These are phyloP conservation scores for Troides helena DNA, from an alignment of 2,888 invertebrate genomes.

Conservation along the genomic window DNA sequence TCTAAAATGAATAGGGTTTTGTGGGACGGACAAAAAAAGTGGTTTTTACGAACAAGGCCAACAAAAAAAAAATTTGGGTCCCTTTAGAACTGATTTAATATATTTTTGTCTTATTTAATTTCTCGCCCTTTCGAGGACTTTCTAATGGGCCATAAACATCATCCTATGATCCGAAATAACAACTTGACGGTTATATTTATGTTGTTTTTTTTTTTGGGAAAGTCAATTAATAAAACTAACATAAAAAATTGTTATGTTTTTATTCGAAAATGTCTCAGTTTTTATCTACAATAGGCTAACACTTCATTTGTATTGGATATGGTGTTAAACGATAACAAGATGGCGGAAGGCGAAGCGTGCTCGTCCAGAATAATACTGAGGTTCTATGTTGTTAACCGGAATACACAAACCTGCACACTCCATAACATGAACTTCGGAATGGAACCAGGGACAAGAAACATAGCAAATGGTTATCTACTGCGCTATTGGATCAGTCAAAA, in stretches of 20 bases:
- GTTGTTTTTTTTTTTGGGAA: background rate
- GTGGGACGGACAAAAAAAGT: conserved; percentile 60
- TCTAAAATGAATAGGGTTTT: conserved; percentile 64
- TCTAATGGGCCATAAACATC: conserved; percentile 64
- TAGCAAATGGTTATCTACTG: too few relatives aligned
- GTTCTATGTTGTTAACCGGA: too few relatives aligned
- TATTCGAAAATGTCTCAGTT: too few relatives aligned
- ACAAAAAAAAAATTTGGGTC: conserved; percentile 61
- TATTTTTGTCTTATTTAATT: conserved; percentile 63
- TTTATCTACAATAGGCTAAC: too few relatives aligned
- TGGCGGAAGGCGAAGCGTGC: too few relatives aligned
- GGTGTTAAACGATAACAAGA: too few relatives aligned
- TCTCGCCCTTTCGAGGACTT: conserved; percentile 57
- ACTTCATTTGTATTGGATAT: too few relatives aligned
- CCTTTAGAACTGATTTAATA: conserved; percentile 57
- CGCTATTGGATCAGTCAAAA: too few relatives aligned
- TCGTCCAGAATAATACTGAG: too few relatives aligned
- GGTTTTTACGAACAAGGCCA: conserved; percentile 50
- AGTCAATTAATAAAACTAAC: background rate
- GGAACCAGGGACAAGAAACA: too few relatives aligned
- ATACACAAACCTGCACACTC: too few relatives aligned
- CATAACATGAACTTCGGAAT: too few relatives aligned
- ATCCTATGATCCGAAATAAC: conserved; percentile 53
- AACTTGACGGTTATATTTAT: background rate
- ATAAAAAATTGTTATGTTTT: background rate